phyloP scores from a whole-genome alignment of 1,140 invertebrate species.

The Samia ricini region DNA sequence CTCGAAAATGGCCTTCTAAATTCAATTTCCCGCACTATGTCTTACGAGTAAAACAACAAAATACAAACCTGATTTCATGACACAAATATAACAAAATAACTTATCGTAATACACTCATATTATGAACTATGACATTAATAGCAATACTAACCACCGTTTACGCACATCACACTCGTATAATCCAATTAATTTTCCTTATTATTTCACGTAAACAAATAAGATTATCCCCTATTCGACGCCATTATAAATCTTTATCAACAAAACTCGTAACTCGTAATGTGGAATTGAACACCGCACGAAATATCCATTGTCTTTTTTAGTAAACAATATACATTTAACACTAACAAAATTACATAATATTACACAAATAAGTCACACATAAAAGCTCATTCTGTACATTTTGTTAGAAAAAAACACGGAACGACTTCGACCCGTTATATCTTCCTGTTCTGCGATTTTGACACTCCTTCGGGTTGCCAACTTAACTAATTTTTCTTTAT shows the following conservation, averaged over 20 bases:
- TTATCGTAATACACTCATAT: not conserved
- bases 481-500: no score
- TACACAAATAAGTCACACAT: constrained; percentile 52
- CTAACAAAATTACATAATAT: constrained; percentile 20
- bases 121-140: not conserved
- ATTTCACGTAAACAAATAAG: constrained; percentile 53
- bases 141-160: constrained; percentile 43
- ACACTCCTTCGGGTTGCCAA: constrained; percentile 30
- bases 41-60: not conserved
- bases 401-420: constrained; percentile 45
- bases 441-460: constrained; percentile 45
- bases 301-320: constrained; percentile 4
- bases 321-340: constrained; percentile 25
- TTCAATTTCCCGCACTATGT: not conserved
- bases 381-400: constrained; percentile 42
- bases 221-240: constrained; percentile 38
- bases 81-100: not conserved
- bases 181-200: constrained; percentile 35
- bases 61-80: not conserved
- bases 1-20: not conserved
- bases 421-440: constrained; percentile 50
- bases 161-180: constrained; percentile 48
- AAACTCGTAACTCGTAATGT: constrained; percentile 40
- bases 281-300: constrained; percentile 34
- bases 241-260: constrained; percentile 42